A percentile compares a stretch with the other conserved stretches of the same genome.
Evolutionary conservation across 2,797 vertebrate genomes (phyloP).

Genomic region (Octomys mimax): DNA sequence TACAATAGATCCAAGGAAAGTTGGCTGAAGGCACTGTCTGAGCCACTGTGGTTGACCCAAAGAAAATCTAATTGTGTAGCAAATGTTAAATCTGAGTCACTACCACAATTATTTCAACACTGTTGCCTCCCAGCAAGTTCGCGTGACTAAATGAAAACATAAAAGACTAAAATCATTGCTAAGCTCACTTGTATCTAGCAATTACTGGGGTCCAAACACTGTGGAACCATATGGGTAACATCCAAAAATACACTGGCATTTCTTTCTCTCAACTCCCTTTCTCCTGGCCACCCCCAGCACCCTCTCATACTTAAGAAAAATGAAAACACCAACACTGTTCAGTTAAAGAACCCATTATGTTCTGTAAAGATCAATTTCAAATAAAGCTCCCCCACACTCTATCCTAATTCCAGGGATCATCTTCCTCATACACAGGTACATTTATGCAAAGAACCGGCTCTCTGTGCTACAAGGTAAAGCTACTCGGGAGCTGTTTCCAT

Average conservation of each 20-base stretch:
- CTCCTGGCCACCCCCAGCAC: not conserved
- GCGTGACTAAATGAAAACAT: constrained; percentile 84
- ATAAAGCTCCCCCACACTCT: not conserved
- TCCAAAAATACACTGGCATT: constrained; percentile 6
- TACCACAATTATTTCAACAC: constrained; percentile 79
- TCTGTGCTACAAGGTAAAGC: constrained; percentile 29
- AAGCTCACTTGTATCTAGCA: constrained; percentile 79
- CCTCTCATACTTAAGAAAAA: not conserved
- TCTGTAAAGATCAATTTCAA: constrained; percentile 35
- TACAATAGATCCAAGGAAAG: constrained; percentile 66
- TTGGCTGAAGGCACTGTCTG: constrained; percentile 69
- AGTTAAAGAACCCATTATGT: not conserved
- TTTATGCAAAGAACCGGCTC: constrained; percentile 30
- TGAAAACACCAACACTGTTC: not conserved
- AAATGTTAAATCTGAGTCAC: constrained; percentile 86
- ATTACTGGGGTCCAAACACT: constrained; percentile 79
- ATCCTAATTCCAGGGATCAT: constrained; percentile 19
- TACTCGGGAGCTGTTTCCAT: not conserved
- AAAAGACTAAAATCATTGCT: constrained; percentile 81
- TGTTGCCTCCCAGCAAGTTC: constrained; percentile 78
- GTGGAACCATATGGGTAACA: constrained; percentile 77
- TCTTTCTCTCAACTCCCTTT: not conserved
- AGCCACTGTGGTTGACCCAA: constrained; percentile 68
- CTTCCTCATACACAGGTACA: not conserved
- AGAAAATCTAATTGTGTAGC: constrained; percentile 82